phyloP scores from a whole-genome alignment of 1,140 invertebrate species.

The Nephotettix cincticeps region DNA sequence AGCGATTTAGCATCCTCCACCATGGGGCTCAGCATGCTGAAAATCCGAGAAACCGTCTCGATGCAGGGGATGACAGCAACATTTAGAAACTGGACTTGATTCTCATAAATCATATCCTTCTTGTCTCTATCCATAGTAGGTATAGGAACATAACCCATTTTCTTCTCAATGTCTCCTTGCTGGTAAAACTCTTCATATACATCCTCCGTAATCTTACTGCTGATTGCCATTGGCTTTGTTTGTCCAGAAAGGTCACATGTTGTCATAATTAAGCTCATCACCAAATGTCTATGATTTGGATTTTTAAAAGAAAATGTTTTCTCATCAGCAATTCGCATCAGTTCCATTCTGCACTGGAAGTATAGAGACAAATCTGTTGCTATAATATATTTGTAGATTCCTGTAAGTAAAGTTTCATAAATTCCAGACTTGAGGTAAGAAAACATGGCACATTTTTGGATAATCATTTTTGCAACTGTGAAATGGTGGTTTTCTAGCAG shows the following conservation, averaged over 20 bases:
- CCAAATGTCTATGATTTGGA: conserved; percentile 35
- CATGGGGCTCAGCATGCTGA: neutral
- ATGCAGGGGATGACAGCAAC: conserved; percentile 54
- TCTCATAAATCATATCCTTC: conserved; percentile 52
- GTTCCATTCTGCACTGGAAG: conserved; percentile 45
- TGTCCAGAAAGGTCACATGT: conserved; percentile 55
- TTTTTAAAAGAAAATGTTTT: neutral
- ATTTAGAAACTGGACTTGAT: conserved; percentile 58
- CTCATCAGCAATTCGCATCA: conserved; percentile 5
- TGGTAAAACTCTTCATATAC: conserved; percentile 55
- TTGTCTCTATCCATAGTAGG: conserved; percentile 57
- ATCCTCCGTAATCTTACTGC: conserved; percentile 42
- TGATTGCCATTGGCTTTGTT: conserved; percentile 54
- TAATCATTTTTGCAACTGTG: conserved; percentile 52
- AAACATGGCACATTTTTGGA: conserved; percentile 37
- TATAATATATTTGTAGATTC: conserved; percentile 55
- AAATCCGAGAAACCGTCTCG: neutral
- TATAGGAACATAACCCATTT: conserved; percentile 54
- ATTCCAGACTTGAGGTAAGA: neutral
- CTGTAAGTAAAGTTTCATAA: conserved; percentile 44
- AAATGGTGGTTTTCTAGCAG: conserved; percentile 58
- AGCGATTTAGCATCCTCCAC: neutral
- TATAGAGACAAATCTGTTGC: conserved; percentile 56
- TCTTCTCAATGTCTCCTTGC: conserved; percentile 55
- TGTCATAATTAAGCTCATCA: conserved; percentile 59